phyloP scores from a whole-genome alignment of 2,797 vertebrate genomes.

The Enteromius mattozi region DNA sequence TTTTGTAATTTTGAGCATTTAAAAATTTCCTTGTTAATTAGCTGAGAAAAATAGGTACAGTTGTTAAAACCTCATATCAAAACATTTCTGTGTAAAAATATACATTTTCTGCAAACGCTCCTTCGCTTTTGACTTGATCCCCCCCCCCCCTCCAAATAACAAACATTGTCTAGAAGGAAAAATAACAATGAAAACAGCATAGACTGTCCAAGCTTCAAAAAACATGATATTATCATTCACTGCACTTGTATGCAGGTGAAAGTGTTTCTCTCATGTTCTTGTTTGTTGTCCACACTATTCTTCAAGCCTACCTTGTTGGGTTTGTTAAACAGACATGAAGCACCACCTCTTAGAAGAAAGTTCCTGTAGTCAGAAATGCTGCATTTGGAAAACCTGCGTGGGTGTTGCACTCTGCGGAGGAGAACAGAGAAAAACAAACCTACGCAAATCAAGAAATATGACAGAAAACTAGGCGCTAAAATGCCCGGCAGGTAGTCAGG shows the following conservation, averaged over 20 bases:
- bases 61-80: neutral
- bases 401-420: conserved; percentile 82
- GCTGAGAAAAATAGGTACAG: neutral
- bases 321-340: conserved; percentile 87
- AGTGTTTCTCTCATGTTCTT: neutral
- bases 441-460: neutral
- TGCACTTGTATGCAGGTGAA: neutral
- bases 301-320: conserved; percentile 82
- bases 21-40: neutral
- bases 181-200: neutral
- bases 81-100: neutral
- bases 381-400: conserved; percentile 88
- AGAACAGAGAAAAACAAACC: conserved; percentile 17
- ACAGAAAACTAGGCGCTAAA: neutral
- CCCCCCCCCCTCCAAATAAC: too few relatives aligned
- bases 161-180: too few relatives aligned
- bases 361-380: conserved; percentile 87
- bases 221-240: neutral
- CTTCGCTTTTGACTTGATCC: too few relatives aligned
- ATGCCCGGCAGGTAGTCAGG: neutral
- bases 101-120: too few relatives aligned
- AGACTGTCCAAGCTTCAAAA: neutral
- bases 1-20: neutral
- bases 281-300: neutral
- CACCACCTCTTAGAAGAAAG: conserved; percentile 84